These are phyloP conservation scores for Aphaenogaster ashmeadi DNA, from an alignment of 1,140 invertebrate species.

Conservation along the genomic window DNA sequence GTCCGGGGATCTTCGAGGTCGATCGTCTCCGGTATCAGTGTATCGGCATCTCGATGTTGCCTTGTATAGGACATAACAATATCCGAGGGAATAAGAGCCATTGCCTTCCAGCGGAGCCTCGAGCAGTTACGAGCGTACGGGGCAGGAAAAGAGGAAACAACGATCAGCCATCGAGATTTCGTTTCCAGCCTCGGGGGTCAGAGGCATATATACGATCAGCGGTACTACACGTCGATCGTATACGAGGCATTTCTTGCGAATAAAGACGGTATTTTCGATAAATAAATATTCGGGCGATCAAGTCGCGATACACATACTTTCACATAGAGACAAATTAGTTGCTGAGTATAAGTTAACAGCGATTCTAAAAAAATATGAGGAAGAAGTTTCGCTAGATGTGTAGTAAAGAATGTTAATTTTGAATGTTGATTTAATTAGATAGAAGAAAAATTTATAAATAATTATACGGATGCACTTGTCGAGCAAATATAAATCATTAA, in stretches of 20 bases:
- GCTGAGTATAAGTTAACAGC: too few relatives aligned
- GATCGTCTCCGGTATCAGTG: conserved; percentile 28
- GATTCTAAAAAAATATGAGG: neutral
- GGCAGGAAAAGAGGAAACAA: conserved; percentile 42
- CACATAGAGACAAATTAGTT: neutral
- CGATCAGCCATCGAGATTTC: conserved; percentile 62
- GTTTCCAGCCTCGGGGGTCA: conserved; percentile 26
- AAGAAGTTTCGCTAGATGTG: neutral
- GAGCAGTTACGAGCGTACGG: conserved; percentile 54
- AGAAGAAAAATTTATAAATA: neutral
- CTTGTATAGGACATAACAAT: conserved; percentile 59
- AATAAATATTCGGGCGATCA: conserved; percentile 3
- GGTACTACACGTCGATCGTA: neutral
- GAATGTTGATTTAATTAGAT: neutral
- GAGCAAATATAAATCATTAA: conserved; percentile 48
- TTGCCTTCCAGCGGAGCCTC: conserved; percentile 20
- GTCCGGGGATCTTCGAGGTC: conserved; percentile 22
- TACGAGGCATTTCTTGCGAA: conserved; percentile 14
- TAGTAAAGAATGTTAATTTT: neutral
- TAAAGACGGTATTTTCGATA: conserved; percentile 36
- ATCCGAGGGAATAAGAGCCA: conserved; percentile 62
- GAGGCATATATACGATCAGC: neutral
- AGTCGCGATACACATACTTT: neutral
- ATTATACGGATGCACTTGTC: neutral
- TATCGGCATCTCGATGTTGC: conserved; percentile 31